phyloP scores from a whole-genome alignment of 2,113 vertebrate genomes.

The Petrocephalus zakoni region DNA sequence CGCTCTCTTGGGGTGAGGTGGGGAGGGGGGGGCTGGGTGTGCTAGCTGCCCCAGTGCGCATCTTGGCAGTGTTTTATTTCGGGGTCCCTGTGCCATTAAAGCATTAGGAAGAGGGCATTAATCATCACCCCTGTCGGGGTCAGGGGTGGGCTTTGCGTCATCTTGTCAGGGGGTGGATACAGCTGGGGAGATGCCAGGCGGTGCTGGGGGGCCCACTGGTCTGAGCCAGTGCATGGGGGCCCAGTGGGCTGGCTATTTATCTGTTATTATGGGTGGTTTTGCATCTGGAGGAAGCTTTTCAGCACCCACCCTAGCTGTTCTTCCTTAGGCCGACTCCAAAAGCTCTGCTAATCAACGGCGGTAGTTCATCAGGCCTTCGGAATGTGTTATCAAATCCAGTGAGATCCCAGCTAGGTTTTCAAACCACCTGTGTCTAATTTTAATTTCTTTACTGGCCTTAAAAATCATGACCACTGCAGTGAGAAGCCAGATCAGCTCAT shows the following conservation, averaged over 20 bases:
- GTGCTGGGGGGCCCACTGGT: no score
- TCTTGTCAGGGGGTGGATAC: neutral
- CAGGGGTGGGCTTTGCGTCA: neutral
- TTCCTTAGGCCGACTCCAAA: neutral
- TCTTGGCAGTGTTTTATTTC: constrained; percentile 37
- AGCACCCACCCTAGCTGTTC: neutral
- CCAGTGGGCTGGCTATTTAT: neutral
- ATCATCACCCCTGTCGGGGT: neutral
- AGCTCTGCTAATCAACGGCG: neutral
- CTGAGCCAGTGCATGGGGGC: neutral
- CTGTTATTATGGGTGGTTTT: neutral
- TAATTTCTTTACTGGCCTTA: neutral
- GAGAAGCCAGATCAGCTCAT: neutral
- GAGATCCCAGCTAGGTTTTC: neutral
- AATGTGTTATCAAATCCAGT: neutral
- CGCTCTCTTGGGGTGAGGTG: neutral
- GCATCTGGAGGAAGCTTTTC: neutral
- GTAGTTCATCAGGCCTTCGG: neutral
- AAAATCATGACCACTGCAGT: neutral
- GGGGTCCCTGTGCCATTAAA: constrained; percentile 37
- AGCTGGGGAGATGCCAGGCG: neutral
- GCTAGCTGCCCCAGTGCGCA: neutral
- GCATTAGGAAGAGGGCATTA: constrained; percentile 9
- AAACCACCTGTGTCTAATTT: neutral
- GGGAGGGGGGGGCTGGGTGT: neutral